Percentiles rank a stretch among this genome's conserved stretches.
Conservation (phyloP, 2,888 invertebrate species). For the Adela reaumurella region DNA sequence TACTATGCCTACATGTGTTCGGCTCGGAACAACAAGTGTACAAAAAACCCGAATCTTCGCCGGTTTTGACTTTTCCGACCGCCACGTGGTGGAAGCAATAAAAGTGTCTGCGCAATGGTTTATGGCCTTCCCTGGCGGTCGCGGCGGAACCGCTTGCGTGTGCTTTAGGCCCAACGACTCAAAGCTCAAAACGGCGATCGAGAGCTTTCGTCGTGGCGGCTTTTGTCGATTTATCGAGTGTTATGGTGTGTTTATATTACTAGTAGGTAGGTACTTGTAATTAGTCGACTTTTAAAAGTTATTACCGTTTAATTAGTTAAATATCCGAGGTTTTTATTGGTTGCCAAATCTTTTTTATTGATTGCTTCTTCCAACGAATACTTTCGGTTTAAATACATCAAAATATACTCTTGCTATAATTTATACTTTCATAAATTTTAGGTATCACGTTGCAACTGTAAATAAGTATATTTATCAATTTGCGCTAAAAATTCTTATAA, state of each 20-base stretch:
- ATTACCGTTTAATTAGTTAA: too few relatives aligned
- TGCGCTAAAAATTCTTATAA: too few relatives aligned
- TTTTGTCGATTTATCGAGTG: background rate
- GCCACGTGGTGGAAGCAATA: conserved; percentile 52
- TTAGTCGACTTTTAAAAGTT: too few relatives aligned
- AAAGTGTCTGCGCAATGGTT: conserved; percentile 49
- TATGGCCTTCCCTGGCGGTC: conserved; percentile 21
- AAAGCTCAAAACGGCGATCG: background rate
- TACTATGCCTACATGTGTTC: background rate
- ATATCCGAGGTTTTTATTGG: too few relatives aligned
- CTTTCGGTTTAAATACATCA: too few relatives aligned
- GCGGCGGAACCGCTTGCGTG: background rate
- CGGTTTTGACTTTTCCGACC: conserved; percentile 8
- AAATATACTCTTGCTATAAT: too few relatives aligned
- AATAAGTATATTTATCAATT: too few relatives aligned
- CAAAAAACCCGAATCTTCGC: background rate
- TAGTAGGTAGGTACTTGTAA: background rate
- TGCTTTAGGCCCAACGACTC: background rate
- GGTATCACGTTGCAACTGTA: too few relatives aligned
- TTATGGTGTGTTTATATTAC: background rate
- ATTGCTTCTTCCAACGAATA: too few relatives aligned
- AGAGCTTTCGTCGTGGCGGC: background rate
- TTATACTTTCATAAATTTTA: too few relatives aligned
- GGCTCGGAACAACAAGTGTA: background rate
- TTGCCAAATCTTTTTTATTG: too few relatives aligned